These are phyloP conservation scores for Clusia tigrina DNA, from an alignment of 2,888 invertebrate genomes.

Conservation along the genomic window DNA sequence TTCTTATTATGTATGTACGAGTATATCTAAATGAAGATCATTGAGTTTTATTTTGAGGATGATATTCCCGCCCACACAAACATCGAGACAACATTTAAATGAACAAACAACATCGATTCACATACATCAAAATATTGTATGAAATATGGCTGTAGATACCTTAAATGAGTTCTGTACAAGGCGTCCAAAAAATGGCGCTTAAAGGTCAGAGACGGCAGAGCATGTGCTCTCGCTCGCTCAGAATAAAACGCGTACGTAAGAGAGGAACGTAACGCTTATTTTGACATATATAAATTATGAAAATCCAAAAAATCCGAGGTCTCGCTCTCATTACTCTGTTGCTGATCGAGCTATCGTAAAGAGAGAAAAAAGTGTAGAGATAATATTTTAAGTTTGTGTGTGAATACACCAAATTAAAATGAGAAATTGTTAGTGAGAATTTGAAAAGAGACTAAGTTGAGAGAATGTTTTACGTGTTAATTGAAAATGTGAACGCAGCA, in stretches of 20 bases:
- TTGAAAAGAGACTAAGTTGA: conserved; percentile 30
- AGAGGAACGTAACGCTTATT: conserved; percentile 28
- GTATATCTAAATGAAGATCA: no score
- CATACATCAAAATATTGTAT: conserved; percentile 3
- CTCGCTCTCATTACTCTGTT: conserved; percentile 60
- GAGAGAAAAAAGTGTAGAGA: conserved; percentile 23
- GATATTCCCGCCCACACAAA: no score
- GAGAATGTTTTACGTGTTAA: no score
- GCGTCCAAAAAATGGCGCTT: not conserved
- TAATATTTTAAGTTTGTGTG: conserved; percentile 7
- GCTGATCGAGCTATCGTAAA: conserved; percentile 61
- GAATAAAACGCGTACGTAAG: conserved; percentile 24
- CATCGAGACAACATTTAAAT: conserved; percentile 7
- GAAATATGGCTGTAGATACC: conserved; percentile 19
- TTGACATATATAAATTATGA: conserved; percentile 60
- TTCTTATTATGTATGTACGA: no score
- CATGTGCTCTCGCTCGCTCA: not conserved
- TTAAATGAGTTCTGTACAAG: conserved; percentile 23
- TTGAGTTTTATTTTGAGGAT: no score
- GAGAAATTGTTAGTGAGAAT: conserved; percentile 20
- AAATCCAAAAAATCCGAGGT: conserved; percentile 63
- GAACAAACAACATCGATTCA: conserved; percentile 24
- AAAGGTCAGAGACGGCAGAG: not conserved
- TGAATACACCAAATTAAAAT: conserved; percentile 11
- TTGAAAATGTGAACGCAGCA: conserved; percentile 13